Evolutionary conservation across 2,888 invertebrate species (phyloP).

Genomic region (Bugula neritina): DNA sequence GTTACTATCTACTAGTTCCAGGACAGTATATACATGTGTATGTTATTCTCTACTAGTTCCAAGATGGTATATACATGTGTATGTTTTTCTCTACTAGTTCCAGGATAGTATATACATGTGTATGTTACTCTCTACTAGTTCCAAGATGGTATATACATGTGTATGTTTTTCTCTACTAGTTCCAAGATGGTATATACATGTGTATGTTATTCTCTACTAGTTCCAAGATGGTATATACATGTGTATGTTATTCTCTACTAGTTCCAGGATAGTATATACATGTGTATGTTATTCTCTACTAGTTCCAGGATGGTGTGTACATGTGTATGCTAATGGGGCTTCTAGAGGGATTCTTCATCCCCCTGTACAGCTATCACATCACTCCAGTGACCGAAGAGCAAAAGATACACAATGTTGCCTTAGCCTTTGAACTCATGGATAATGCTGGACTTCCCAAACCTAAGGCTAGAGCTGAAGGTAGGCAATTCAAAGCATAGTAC

Average conservation of each 20-base stretch:
- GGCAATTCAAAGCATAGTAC: too few species aligned
- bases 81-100: slow-evolving; percentile 67
- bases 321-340: slow-evolving; percentile 89
- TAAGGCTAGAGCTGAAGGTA: slow-evolving; percentile 92
- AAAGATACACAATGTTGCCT: slow-evolving; percentile 83
- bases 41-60: slow-evolving; percentile 68
- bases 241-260: slow-evolving; percentile 64
- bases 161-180: slow-evolving; percentile 66
- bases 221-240: slow-evolving; percentile 97
- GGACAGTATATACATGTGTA: slow-evolving; percentile 90
- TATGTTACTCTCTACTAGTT: slow-evolving; percentile 66
- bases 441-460: slow-evolving; percentile 88
- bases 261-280: slow-evolving; percentile 94
- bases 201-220: slow-evolving; percentile 64
- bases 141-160: slow-evolving; percentile 93
- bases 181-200: slow-evolving; percentile 94
- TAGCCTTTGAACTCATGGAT: slow-evolving; percentile 96
- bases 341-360: slow-evolving; percentile 94
- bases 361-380: slow-evolving; percentile 83
- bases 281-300: slow-evolving; percentile 66
- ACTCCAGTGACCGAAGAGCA: slow-evolving; percentile 66
- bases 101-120: slow-evolving; percentile 95
- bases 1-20: slow-evolving; percentile 67
- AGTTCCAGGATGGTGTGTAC: slow-evolving; percentile 94
- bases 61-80: slow-evolving; percentile 92